A percentile compares a stretch with the other conserved stretches of the same genome.
These are phyloP conservation scores for Harpagifer antarcticus DNA, from an alignment of 2,797 vertebrate genomes.

Conservation along the genomic window DNA sequence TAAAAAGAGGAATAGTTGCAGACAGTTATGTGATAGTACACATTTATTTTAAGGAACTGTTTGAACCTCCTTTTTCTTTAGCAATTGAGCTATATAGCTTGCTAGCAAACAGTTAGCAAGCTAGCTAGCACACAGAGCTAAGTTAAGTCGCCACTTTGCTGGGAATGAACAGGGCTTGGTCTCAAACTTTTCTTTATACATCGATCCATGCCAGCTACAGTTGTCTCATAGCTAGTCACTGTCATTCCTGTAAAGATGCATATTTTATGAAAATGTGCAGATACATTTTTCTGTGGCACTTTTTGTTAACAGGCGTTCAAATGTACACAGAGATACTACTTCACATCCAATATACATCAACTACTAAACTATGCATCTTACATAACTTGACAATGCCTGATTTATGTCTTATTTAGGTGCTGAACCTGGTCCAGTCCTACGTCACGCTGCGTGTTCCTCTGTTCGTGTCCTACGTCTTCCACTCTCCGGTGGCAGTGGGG, in stretches of 20 bases:
- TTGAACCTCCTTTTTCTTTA: not conserved
- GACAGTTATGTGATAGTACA: not conserved
- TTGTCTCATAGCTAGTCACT: not conserved
- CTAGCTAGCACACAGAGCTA: not conserved
- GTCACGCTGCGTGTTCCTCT: constrained; percentile 87
- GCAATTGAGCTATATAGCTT: not conserved
- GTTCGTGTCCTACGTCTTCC: constrained; percentile 89
- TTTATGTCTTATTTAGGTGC: constrained; percentile 75
- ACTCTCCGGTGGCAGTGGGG: constrained; percentile 85
- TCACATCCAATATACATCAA: too few species aligned
- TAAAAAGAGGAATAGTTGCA: not conserved
- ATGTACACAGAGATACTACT: not conserved
- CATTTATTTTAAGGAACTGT: not conserved
- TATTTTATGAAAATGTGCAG: not conserved
- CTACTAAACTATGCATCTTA: not conserved
- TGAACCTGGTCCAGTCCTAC: constrained; percentile 90
- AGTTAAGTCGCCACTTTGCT: too few species aligned
- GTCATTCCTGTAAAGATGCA: not conserved
- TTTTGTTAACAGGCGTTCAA: not conserved
- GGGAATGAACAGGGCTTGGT: too few species aligned
- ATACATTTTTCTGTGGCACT: not conserved
- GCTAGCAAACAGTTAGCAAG: not conserved
- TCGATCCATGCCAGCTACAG: not conserved
- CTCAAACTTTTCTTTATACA: too few species aligned
- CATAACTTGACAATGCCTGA: not conserved